Evolutionary conservation across 2,113 vertebrate genomes (phyloP), one percentile per base, ranked within the genome.

Genomic region (Channa argus): DNA sequence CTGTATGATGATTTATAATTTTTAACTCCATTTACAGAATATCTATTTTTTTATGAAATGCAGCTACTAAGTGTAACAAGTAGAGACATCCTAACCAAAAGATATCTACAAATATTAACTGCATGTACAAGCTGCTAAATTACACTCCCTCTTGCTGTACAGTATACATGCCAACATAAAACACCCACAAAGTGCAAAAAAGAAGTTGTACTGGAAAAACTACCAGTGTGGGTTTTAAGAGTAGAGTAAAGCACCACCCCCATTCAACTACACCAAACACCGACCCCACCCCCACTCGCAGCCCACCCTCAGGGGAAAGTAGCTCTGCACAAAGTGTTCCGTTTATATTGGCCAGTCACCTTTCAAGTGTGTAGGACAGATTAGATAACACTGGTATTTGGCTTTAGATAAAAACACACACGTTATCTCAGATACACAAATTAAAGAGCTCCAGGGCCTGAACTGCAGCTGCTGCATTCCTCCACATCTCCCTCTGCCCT

Each of bases 321-420:
- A 37, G 12, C 8, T 14, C 41, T 7, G 47, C 38, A 8, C 34
- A 1, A 14, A 24, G 41, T 59, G 69, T 13, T 65, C 34, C 9
- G 67, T 70, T 82, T 70, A 80, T 64, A 15, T 53, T 87, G 53
- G 53, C 15, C 73, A 53, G 74, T 47, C 73, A 75, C 86, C 70
- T 89, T 59, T 68, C 37, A 75, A 85, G 72, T 52, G 64, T 24
- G 14, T 5, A 53, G 43, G 4, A 4, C 41, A 74, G 83, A 86
- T 80, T 50, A 90, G 88, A 85, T 90, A 85, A n/a, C 12, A 8
- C 0, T 37, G 77, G 74, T 45, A 65, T 85, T 72, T 53, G 58
- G 52, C 63, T 80, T 41, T 5, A 76, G 71, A 82, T 71, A 79
- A 51, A 15, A 38, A 63, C 53, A 73, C 39, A 54, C 37, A 52